Evolutionary conservation across 2,888 invertebrate species (phyloP), one percentile per base, ranked within the genome.

Genomic region (Cerastis rubricosa): DNA sequence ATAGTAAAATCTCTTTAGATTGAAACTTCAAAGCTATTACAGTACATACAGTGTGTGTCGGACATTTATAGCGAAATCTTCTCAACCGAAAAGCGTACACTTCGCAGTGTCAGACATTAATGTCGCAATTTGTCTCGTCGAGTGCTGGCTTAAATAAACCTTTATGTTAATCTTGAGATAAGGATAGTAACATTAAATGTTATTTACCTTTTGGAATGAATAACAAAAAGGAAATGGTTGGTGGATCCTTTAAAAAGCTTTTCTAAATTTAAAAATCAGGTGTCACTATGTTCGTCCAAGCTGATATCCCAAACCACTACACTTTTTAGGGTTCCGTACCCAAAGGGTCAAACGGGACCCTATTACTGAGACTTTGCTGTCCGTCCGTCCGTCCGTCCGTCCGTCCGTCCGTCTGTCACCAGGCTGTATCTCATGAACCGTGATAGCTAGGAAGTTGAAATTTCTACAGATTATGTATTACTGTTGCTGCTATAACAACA

Each of bases 81-180:
- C 74, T 83, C 78, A 85, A 85, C 83, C 72, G 84, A 85, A 82
- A 84, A 85, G 71, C 73, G 29, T 59, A 68, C 71, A 69, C 64
- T 80, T 57, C 54, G 73, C 17, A 17, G 68, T 78, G 75, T 82
- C 70, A 67, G 76, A 72, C 84, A 83, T 76, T 74, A 82, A 83
- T 84, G 79, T 81, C 73, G 65, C 74, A 76, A 82, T 79, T 71
- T 74, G 72, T 85, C 85, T 79, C 66, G 49, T 70, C 61, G 54
- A 72, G 71, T 64, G 59, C 49, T 64, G 47, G 76, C 75, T 82
- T 71, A 76, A 80, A 84, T 71, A 80, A 63, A 72, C 57, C 68
- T 74, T 57, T 71, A 69, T 72, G 49, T 45, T 69, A 65, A 77
- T 76, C 70, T 57, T 22, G 29, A 57, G 72, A 73, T 70, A 78